A percentile compares a stretch with the other conserved stretches of the same genome.
These are phyloP conservation scores for Zaprionus gabonicus DNA, from an alignment of 1,140 invertebrate species.

Conservation along the genomic window DNA sequence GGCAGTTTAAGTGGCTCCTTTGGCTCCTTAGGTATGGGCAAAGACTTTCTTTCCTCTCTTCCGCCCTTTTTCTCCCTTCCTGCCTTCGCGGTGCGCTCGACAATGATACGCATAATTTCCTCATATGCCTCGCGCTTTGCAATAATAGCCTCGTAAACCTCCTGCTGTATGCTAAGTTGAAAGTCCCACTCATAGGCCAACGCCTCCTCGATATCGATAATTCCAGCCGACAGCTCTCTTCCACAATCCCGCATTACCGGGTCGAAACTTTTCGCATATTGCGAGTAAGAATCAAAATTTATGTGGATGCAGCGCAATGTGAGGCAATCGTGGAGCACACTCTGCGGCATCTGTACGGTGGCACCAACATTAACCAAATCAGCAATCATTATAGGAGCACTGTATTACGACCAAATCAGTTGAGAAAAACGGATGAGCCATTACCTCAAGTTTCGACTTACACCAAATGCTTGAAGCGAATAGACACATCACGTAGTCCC, in stretches of 20 bases:
- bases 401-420: slow-evolving; percentile 7
- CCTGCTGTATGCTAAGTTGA: slow-evolving; percentile 54
- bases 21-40: slow-evolving; percentile 52
- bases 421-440: neutral
- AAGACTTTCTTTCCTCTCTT: neutral
- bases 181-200: slow-evolving; percentile 63
- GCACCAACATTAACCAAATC: slow-evolving; percentile 25
- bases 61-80: slow-evolving; percentile 28
- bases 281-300: slow-evolving; percentile 59
- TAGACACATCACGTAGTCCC: slow-evolving; percentile 65
- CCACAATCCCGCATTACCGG: neutral
- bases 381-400: slow-evolving; percentile 58
- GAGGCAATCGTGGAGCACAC: slow-evolving; percentile 60
- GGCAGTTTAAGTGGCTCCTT: slow-evolving; percentile 45
- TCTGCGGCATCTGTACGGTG: slow-evolving; percentile 55
- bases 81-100: slow-evolving; percentile 34
- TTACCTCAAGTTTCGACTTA: slow-evolving; percentile 37
- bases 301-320: slow-evolving; percentile 70
- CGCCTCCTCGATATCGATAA: slow-evolving; percentile 54
- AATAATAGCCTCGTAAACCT: slow-evolving; percentile 42
- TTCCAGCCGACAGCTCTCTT: slow-evolving; percentile 56
- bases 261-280: slow-evolving; percentile 69
- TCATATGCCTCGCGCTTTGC: slow-evolving; percentile 52
- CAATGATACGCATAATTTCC: slow-evolving; percentile 45
- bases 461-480: slow-evolving; percentile 62